Conservation (phyloP, 2,888 invertebrate genomes). For the Toxonevra muliebris region DNA sequence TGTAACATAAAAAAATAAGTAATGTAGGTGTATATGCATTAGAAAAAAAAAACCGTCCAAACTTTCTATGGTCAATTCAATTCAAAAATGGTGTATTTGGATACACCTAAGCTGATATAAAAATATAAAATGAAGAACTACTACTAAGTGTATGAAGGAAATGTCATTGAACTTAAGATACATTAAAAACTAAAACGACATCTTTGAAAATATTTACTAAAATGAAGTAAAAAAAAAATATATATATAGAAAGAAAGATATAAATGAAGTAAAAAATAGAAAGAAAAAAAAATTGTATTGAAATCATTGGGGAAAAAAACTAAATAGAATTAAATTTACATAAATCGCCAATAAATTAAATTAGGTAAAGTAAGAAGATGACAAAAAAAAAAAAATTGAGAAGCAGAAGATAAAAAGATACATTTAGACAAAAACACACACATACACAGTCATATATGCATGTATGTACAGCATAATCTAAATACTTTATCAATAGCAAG, state of each 20-base stretch:
- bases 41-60: not conserved
- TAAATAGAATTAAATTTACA: constrained; percentile 39
- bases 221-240: too few species aligned
- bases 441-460: not conserved
- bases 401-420: constrained; percentile 17
- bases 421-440: constrained; percentile 20
- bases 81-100: not conserved
- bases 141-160: not conserved
- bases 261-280: too few species aligned
- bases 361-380: constrained; percentile 34
- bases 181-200: constrained; percentile 4
- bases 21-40: too few species aligned
- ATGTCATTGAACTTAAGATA: constrained; percentile 14
- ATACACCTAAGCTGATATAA: not conserved
- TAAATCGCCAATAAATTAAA: constrained; percentile 44
- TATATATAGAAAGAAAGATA: too few species aligned
- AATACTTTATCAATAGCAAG: too few species aligned
- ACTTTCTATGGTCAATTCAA: constrained; percentile 5
- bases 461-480: too few species aligned
- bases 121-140: not conserved
- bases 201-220: constrained; percentile 5
- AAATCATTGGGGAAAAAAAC: constrained; percentile 13
- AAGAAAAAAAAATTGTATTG: not conserved
- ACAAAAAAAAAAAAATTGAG: constrained; percentile 10
- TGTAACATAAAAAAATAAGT: too few species aligned